Percentiles rank a stretch among this genome's conserved stretches.
Conservation (phyloP, 2,113 vertebrate species). For the Machaerirhynchus nigripectus region DNA sequence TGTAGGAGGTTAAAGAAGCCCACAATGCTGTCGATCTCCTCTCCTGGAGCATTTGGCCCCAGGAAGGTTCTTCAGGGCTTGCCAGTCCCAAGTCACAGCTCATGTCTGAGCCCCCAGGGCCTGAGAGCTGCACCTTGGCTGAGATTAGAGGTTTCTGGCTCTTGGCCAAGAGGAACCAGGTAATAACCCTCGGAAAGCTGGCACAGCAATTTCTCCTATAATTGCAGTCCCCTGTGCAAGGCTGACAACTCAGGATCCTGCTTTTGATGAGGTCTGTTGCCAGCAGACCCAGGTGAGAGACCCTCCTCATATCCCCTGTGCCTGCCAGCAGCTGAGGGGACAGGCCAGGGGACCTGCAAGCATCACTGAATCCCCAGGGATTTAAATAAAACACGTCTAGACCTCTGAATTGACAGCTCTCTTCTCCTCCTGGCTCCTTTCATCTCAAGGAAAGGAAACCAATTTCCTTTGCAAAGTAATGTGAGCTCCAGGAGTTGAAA, state of each 20-base stretch:
- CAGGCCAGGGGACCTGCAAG: not conserved
- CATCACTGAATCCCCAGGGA: not conserved
- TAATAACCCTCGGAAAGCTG: not conserved
- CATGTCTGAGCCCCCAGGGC: not conserved
- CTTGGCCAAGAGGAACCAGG: not conserved
- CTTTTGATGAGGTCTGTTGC: not conserved
- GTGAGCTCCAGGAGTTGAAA: constrained; percentile 17
- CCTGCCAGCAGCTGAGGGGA: not conserved
- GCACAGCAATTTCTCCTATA: not conserved
- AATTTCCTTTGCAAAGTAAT: constrained; percentile 32
- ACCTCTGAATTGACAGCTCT: not conserved
- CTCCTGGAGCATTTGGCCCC: not conserved
- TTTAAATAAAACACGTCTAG: not conserved
- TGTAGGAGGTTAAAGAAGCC: not conserved
- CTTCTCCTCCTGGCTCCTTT: not conserved
- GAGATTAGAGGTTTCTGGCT: not conserved
- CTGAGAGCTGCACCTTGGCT: not conserved
- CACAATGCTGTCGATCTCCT: not conserved
- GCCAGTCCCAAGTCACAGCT: not conserved
- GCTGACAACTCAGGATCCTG: not conserved
- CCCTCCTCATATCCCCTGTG: fast-evolving
- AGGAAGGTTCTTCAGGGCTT: not conserved
- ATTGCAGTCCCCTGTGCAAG: not conserved
- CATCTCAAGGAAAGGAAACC: not conserved
- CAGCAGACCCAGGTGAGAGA: not conserved